Evolutionary conservation across 2,113 vertebrate genomes (phyloP), one percentile per base, ranked within the genome.

Genomic region (Antennarius striatus): DNA sequence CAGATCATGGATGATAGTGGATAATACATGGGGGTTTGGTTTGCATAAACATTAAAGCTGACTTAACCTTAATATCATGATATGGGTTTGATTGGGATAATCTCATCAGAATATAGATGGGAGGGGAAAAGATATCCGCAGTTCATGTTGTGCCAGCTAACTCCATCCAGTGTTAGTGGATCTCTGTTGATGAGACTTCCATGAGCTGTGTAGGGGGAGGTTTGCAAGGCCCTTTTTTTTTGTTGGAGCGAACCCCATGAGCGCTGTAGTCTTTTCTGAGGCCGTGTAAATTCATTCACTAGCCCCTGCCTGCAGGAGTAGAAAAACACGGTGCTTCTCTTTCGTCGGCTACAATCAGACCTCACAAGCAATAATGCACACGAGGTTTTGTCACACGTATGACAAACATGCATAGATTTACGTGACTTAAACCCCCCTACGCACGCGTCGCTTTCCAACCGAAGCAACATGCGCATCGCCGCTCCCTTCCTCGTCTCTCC

Each of bases 21-120:
- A 89, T 89, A 81, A 85, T 73, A 67, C 43, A 70, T 65, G 22
- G 22, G 49, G 56, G 76, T 62, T 79, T 50, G 46, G 69, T 40
- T 45, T 54, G 56, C 32, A 55, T 80, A 63, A 84, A 82, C 81
- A 72, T 78, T 73, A 83, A 86, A 82, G 57, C 83, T 68, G 77
- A 82, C 63, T 89, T 84, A 85, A 81, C 88, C 80, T 85, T 79
- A 85, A 89, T 89, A 90, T 83, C 63, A 71, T 86, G 69, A 75
- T 80, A 71, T 50, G 54, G 67, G 30, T 68, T 79, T 78, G 52
- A 83, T 73, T 45, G 17, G 59, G 81, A 77, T 86, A 54, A 77
- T 80, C 16, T 56, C 59, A 73, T 80, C 73, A 30, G 66, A 64
- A 67, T 42, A 43, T 46, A 59, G 54, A 50, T 56, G 4, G 52